Conservation (phyloP, 2,113 vertebrate species). For the Limnothrissa miodon region DNA sequence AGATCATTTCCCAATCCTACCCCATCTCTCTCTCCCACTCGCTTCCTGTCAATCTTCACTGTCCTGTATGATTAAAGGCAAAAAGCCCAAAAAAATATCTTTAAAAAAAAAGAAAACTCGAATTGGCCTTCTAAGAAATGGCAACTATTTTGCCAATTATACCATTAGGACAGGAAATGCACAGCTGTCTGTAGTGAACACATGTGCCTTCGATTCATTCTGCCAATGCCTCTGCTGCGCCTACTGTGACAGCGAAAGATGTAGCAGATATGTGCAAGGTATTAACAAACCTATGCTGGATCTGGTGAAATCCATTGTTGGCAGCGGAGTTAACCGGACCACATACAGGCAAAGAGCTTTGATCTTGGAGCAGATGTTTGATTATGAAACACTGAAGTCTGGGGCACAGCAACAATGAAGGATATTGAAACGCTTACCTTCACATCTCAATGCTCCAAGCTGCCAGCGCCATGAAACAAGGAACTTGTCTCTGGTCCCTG, state of each 20-base stretch:
- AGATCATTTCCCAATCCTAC: too few species aligned
- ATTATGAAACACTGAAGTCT: neutral
- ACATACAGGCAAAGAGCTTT: constrained; percentile 20
- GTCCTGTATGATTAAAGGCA: too few species aligned
- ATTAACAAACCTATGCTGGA: constrained; percentile 1
- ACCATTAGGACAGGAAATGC: constrained; percentile 13
- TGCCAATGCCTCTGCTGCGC: constrained; percentile 28
- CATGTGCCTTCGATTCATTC: constrained; percentile 35
- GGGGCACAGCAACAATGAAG: neutral
- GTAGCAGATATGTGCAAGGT: constrained; percentile 13
- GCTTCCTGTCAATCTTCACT: too few species aligned
- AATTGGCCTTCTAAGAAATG: constrained; percentile 27
- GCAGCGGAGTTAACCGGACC: constrained; percentile 15
- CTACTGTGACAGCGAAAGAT: constrained; percentile 24
- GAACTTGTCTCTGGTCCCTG: neutral
- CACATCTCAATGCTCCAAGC: neutral
- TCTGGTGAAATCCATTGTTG: constrained; percentile 19
- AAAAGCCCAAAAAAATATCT: too few species aligned
- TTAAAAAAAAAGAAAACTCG: too few species aligned
- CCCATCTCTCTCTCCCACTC: too few species aligned
- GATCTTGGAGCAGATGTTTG: constrained; percentile 25
- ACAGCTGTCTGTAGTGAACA: constrained; percentile 22
- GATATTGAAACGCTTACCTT: neutral
- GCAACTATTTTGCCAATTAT: constrained; percentile 14
- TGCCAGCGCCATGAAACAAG: neutral